Base-by-base conservation (phyloP, 2,888 invertebrate species). In the Brachyptera putata region DNA sequence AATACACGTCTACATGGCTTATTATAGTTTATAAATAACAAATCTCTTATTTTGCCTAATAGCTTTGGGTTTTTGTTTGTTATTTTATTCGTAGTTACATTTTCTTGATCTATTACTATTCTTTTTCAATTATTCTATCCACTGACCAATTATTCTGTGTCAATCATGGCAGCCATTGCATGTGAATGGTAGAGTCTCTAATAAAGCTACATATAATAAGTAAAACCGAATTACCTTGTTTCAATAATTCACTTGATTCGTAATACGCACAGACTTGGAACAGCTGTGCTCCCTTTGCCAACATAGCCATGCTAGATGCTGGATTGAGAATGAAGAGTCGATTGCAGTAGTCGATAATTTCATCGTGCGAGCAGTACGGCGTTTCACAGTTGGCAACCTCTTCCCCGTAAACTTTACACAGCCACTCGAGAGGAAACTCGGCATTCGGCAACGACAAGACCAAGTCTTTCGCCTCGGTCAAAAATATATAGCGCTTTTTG, bases 331-430 rank as follows among this genome's bases (percentile, higher is more conserved):
- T 70, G 56, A 81, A 72, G 3, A 89, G 75, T 62, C 73, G 72
- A 48, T 80, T 75, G 56, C 79, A 76, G 70, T 81, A 79, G 39
- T 73, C 68, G 58, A 79, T 76, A 64, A 85, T 77, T 30, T 68
- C 65, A 49, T 76, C 71, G 49, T 62, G 63, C 18, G n/a, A 4
- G 16, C 41, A 14, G 13, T 14, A 16, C 3, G 49, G 18, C 3
- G 22, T n/a, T 11, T 41, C 22, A 21, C 37, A 55, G n/a, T 56
- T 46, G 3, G 59, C 61, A 37, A 60, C 43, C 18, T 64, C 56
- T 50, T 84, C 81, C 61, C 79, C 78, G 68, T 79, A 84, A 1
- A 79, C 74, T 68, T 80, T 80, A 67, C 85, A 85, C 60, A 84
- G 78, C 82, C 83, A 84, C 70, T 83, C 83, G 60, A 82, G 72